Evolutionary conservation across 1,140 invertebrate genomes (phyloP).

Genomic region (Anastrepha obliqua): DNA sequence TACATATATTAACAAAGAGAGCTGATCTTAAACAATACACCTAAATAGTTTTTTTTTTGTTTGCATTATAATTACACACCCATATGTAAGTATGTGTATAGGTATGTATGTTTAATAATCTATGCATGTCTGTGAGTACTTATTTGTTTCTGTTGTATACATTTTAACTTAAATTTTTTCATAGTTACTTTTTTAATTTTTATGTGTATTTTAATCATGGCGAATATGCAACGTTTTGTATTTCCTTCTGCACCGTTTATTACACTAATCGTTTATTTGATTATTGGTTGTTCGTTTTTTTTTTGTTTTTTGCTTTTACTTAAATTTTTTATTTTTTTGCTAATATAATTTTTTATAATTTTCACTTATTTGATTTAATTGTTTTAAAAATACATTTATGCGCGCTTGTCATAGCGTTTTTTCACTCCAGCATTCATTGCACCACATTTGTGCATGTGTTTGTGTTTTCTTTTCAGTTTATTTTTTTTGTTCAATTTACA

Average conservation of each 20-base stretch:
- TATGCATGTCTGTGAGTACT: background rate
- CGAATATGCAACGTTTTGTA: background rate
- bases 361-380: background rate
- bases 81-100: background rate
- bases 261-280: background rate
- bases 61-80: background rate
- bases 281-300: background rate
- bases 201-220: slow-evolving; percentile 3
- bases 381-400: background rate
- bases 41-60: background rate
- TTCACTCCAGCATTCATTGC: background rate
- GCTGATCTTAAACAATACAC: slow-evolving; percentile 2
- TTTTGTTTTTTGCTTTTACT: background rate
- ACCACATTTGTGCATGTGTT: background rate
- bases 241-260: background rate
- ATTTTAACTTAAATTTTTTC: background rate
- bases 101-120: background rate
- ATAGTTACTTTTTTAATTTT: background rate
- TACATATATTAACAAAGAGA: slow-evolving; percentile 41
- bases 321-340: background rate
- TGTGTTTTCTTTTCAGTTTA: background rate
- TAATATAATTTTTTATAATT: background rate
- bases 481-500: background rate
- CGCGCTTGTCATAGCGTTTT: background rate
- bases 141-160: background rate